These are phyloP conservation scores for Trichomalopsis sarcophagae DNA, from an alignment of 1,140 invertebrate genomes.

Conservation along the genomic window DNA sequence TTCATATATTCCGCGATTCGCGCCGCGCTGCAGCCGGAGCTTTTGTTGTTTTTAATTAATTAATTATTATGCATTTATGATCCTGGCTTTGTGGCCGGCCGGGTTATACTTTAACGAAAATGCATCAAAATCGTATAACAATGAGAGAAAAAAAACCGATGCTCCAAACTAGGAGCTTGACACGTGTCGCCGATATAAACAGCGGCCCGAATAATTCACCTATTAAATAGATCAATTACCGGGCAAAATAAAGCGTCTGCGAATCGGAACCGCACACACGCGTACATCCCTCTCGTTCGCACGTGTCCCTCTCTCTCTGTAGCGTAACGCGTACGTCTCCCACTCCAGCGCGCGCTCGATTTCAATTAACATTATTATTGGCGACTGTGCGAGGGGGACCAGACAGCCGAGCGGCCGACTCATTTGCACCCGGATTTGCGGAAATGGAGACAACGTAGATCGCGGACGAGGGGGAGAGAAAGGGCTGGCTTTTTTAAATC, in stretches of 20 bases:
- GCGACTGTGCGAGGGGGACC: conserved; percentile 58
- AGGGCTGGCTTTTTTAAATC: neutral
- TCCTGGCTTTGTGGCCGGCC: neutral
- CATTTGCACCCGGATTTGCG: conserved; percentile 27
- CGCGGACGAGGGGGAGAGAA: neutral
- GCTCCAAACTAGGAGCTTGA: neutral
- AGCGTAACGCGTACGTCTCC: neutral
- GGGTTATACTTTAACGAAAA: neutral
- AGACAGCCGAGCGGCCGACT: conserved; percentile 61
- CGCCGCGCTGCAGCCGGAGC: neutral
- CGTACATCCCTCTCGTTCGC: neutral
- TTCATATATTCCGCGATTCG: neutral
- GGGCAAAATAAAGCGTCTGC: neutral
- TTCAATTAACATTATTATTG: conserved; percentile 74
- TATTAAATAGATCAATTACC: neutral
- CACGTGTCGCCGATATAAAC: neutral
- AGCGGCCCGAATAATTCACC: neutral
- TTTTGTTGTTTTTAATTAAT: neutral
- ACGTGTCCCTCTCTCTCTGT: neutral
- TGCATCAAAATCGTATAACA: neutral
- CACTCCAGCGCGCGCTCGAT: conserved; percentile 55
- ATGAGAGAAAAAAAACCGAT: too few species aligned
- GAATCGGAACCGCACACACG: neutral
- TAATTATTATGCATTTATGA: neutral
- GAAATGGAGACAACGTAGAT: neutral